Evolutionary conservation across 1,140 invertebrate genomes (phyloP), one percentile per base, ranked within the genome.

Genomic region (Colletes gigas): DNA sequence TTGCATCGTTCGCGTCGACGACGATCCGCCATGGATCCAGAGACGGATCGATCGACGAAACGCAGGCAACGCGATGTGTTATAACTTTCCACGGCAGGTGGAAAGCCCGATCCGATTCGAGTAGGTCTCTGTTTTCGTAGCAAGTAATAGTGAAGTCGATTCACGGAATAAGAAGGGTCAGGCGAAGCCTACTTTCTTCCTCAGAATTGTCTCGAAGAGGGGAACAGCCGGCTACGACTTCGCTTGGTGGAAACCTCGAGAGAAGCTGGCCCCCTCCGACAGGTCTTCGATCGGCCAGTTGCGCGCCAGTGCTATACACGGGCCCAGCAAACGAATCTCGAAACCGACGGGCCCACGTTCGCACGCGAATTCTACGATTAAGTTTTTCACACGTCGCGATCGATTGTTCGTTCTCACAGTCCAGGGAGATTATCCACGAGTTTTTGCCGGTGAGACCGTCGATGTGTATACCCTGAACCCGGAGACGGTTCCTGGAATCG

Each of bases 181-280:
- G 71, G 39, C 78, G 83, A 89, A 90, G 88, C 89, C 89, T 89
- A 90, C 89, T 89, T 90, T 89, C 89, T 89, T 90, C 81, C 82
- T 83, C 83, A 76, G 80, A 80, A 82, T 86, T 55, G 82, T 72
- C 60, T 39, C 75, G 77, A 50, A 60, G 52, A 52, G 59, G 83
- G 69, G 60, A 63, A 63, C 41, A 41, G n/a, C 55, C 52, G 50
- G 66, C 50, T 73, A 30, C 50, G 57, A 67, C 41, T 57, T 68
- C 30, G 65, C 62, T 17, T 30, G 68, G 75, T 72, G 76, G 76
- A 73, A 83, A 72, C 39, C 17, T 3, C 21, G 44, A 69, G 41
- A 59, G 73, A 79, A 50, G 47, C 69, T 63, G 72, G 66, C 21
- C 62, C 30, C 47, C 30, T 30, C 52, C 57, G 52, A 60, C 41